Conservation (phyloP, 2,797 vertebrate species). For the Cyprinodon diabolis region DNA sequence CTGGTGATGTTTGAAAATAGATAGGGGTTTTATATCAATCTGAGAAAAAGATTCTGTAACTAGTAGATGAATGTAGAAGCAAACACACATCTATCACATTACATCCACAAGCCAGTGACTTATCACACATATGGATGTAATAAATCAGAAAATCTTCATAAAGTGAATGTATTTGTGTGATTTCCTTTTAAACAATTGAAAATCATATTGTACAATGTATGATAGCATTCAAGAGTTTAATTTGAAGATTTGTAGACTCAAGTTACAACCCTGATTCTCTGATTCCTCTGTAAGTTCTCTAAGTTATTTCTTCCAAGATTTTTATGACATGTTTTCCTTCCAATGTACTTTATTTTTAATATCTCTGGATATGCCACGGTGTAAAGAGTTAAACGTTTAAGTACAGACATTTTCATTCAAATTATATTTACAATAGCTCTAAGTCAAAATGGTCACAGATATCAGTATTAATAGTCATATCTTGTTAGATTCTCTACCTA, state of each 20-base stretch:
- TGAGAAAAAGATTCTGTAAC: slow-evolving; percentile 43
- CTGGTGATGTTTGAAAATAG: slow-evolving; percentile 52
- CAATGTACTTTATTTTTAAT: neutral
- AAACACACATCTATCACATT: slow-evolving; percentile 16
- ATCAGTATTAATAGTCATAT: too few relatives aligned
- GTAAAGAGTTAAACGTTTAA: neutral
- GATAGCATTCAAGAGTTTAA: neutral
- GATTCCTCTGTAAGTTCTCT: neutral
- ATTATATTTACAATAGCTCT: too few relatives aligned
- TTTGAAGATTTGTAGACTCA: neutral
- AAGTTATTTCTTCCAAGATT: neutral
- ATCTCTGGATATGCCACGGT: neutral
- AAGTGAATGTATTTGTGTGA: too few relatives aligned
- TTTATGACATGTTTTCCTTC: neutral
- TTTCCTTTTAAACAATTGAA: neutral
- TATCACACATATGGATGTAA: neutral
- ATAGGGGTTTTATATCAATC: slow-evolving; percentile 49
- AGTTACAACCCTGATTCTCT: neutral
- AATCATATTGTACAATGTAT: neutral
- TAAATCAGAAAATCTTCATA: neutral
- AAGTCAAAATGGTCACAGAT: too few relatives aligned
- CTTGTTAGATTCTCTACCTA: too few relatives aligned
- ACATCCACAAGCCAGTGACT: neutral
- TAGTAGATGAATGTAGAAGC: slow-evolving; percentile 34
- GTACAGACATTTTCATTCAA: neutral